phyloP scores from a whole-genome alignment of 2,797 vertebrate species.

The Eulemur coronatus region DNA sequence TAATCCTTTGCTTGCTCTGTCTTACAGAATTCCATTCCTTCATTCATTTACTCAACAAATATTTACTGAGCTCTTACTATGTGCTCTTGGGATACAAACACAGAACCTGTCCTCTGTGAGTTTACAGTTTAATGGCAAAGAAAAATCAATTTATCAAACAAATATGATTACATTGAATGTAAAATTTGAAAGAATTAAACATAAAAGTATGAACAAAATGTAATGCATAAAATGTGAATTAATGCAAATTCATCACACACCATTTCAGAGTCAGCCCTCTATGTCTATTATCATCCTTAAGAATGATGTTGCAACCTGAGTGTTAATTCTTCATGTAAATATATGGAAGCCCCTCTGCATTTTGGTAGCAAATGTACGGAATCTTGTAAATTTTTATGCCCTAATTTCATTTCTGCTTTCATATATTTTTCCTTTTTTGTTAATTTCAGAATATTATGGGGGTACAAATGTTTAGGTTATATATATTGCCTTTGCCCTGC shows the following conservation, averaged over 20 bases:
- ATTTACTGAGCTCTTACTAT: neutral
- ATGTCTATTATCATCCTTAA: neutral
- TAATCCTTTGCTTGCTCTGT: neutral
- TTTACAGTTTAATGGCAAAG: neutral
- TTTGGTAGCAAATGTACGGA: neutral
- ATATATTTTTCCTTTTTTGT: neutral
- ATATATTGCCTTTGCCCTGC: too few relatives aligned
- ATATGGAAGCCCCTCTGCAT: neutral
- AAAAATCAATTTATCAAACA: neutral
- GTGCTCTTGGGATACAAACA: neutral
- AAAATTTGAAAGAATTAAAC: neutral
- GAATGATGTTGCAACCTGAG: neutral
- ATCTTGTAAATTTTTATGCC: neutral
- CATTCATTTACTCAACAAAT: slow-evolving; percentile 7
- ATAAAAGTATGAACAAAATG: neutral
- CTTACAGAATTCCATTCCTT: slow-evolving; percentile 2
- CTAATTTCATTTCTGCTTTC: neutral
- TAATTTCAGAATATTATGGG: too few relatives aligned
- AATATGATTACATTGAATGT: neutral
- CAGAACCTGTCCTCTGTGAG: neutral
- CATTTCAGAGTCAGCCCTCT: neutral
- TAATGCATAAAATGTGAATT: neutral
- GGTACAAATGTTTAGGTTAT: too few relatives aligned
- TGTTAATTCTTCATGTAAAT: neutral
- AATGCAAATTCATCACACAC: neutral